Evolutionary conservation across 2,888 invertebrate species (phyloP), one percentile per base, ranked within the genome.

Genomic region (Drosophila suboccidentalis): DNA sequence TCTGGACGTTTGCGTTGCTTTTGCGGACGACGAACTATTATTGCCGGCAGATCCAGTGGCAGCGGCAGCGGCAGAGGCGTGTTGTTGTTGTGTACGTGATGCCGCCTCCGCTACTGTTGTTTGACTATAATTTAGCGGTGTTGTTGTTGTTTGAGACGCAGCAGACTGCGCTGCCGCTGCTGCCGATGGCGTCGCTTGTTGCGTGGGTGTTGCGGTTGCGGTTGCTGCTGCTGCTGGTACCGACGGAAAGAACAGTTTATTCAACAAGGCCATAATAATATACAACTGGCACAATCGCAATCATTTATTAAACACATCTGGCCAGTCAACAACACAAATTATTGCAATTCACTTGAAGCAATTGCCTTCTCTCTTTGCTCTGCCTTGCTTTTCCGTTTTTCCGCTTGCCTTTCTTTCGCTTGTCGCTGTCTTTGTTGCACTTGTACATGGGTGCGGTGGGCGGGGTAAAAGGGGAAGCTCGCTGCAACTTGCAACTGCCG

Each of bases 181-280:
- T 71, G 78, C 39, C 59, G 82, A 36, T 43, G 62, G 54, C 68
- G 73, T 70, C 39, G 75, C 51, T 39, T 29, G 29, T 29, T 38
- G 50, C 50, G 60, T 50, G n/a, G 43, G 41, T 46, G 66, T 19
- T 62, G 78, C 32, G 54, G 67, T 19, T 43, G 81, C 36, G 63
- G 81, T 46, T 87, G 93, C 57, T 64, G 87, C 91, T 83, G 93
- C 92, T 92, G 94, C 93, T 93, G 91, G 72, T 93, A 94, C 95
- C 92, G 95, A 93, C 89, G 91, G 91, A 87, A 92, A 92, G 93
- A 96, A 95, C 84, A 96, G 93, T 94, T 95, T 96, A 91, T 95
- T 95, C 92, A 96, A 94, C 93, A 96, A 94, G 94, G 96, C 95
- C 96, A 96, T 96, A 86, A 86, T 86, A 86, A 78, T 71, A 84